phyloP scores from a whole-genome alignment of 2,113 vertebrate species.

The Equus przewalskii region DNA sequence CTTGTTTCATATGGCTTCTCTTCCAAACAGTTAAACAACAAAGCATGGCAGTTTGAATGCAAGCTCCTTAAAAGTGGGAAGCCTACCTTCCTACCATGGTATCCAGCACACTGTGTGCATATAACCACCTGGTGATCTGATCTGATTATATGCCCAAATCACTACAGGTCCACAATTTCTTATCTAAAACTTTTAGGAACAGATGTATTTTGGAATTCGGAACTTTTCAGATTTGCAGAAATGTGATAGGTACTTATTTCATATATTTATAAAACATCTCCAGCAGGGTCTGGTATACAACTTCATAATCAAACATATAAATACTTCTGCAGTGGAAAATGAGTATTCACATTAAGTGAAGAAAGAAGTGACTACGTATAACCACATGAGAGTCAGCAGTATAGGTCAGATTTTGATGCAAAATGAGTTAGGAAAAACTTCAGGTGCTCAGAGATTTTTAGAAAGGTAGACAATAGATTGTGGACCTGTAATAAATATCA shows the following conservation, averaged over 20 bases:
- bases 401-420: not conserved
- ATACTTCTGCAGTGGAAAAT: not conserved
- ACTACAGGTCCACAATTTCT: not conserved
- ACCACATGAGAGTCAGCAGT: not conserved
- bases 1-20: not conserved
- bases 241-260: not conserved
- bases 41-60: not conserved
- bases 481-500: not conserved
- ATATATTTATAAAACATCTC: not conserved
- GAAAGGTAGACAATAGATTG: not conserved
- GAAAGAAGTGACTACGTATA: not conserved
- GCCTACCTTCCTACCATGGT: not conserved
- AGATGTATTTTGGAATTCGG: not conserved
- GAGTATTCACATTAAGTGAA: not conserved
- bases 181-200: not conserved
- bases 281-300: not conserved
- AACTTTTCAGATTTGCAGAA: slow-evolving; percentile 35
- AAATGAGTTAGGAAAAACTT: slow-evolving; percentile 5
- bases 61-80: not conserved
- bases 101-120: not conserved
- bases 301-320: not conserved
- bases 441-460: not conserved
- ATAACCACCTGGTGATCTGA: not conserved
- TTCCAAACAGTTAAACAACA: slow-evolving; percentile 14
- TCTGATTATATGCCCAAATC: not conserved